These are phyloP conservation scores for Sycophaga agraensis DNA, from an alignment of 1,140 invertebrate species.

Conservation along the genomic window DNA sequence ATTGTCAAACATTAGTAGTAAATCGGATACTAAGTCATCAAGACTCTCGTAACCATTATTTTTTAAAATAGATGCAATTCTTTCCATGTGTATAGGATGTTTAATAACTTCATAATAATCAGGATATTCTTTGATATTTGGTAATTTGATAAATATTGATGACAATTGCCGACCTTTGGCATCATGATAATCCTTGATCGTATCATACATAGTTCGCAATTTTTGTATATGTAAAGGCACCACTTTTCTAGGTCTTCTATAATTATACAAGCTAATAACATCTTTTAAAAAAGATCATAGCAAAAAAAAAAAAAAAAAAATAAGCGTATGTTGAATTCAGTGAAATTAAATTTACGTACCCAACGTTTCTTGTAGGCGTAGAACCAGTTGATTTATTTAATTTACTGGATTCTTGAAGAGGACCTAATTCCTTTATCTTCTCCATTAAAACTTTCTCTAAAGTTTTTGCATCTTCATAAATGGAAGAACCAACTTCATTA, in stretches of 20 bases:
- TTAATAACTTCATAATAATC: conserved; percentile 99
- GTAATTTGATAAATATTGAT: conserved; percentile 91
- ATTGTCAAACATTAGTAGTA: conserved; percentile 98
- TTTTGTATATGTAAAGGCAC: conserved; percentile 71
- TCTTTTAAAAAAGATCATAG: conserved; percentile 14
- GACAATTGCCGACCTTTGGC: conserved; percentile 83
- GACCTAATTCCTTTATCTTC: conserved; percentile 77
- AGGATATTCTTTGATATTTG: conserved; percentile 92
- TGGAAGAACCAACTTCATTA: conserved; percentile 93
- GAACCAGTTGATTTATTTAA: conserved; percentile 43
- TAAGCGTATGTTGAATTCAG: conserved; percentile 18
- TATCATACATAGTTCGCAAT: conserved; percentile 84
- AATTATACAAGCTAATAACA: conserved; percentile 31
- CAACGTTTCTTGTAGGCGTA: conserved; percentile 49
- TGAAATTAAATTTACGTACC: conserved; percentile 40
- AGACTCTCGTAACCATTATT: conserved; percentile 77
- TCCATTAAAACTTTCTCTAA: conserved; percentile 83
- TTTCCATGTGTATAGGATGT: conserved; percentile 95
- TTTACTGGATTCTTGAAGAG: conserved; percentile 47
- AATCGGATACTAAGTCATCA: conserved; percentile 89
- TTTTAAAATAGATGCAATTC: conserved; percentile 87
- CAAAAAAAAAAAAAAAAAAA: conserved; percentile 27
- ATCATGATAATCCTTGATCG: conserved; percentile 87
- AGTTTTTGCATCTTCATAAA: conserved; percentile 91
- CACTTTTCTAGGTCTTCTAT: conserved; percentile 56